Percentiles rank a stretch among this genome's conserved stretches.
phyloP scores from a whole-genome alignment of 2,888 invertebrate genomes.

The Suillia variegata region DNA sequence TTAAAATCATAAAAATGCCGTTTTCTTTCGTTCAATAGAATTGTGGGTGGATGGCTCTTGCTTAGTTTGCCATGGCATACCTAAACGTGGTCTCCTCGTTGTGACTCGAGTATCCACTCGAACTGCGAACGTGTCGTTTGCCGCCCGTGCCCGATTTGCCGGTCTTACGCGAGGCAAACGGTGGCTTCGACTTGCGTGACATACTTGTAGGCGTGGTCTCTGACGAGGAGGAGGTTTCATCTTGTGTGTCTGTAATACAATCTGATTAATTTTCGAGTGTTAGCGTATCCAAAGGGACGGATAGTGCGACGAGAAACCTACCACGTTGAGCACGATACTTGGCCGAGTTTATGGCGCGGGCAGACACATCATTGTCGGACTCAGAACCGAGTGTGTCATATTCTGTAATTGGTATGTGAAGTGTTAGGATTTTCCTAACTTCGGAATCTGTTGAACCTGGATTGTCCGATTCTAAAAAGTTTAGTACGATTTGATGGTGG shows the following conservation, averaged over 20 bases:
- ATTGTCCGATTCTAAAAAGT: slow-evolving; percentile 84
- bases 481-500: slow-evolving; percentile 62
- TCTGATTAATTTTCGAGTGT: neutral
- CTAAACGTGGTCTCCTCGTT: slow-evolving; percentile 82
- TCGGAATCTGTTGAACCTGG: slow-evolving; percentile 94
- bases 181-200: slow-evolving; percentile 72
- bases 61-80: slow-evolving; percentile 67
- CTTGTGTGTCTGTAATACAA: slow-evolving; percentile 67
- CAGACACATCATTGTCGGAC: slow-evolving; percentile 79
- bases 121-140: slow-evolving; percentile 77
- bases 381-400: slow-evolving; percentile 84
- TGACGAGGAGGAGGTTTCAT: slow-evolving; percentile 79
- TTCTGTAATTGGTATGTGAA: slow-evolving; percentile 92
- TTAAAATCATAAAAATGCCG: too few species aligned
- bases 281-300: neutral
- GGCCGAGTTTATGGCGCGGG: slow-evolving; percentile 66
- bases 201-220: slow-evolving; percentile 75
- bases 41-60: too few species aligned
- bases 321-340: slow-evolving; percentile 61
- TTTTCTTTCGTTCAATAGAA: too few species aligned
- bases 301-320: slow-evolving; percentile 32
- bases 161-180: slow-evolving; percentile 73
- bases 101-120: slow-evolving; percentile 82
- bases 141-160: slow-evolving; percentile 65
- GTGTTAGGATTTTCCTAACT: slow-evolving; percentile 90